phyloP scores from a whole-genome alignment of 1,140 invertebrate species.

The Rhopalosiphum padi region DNA sequence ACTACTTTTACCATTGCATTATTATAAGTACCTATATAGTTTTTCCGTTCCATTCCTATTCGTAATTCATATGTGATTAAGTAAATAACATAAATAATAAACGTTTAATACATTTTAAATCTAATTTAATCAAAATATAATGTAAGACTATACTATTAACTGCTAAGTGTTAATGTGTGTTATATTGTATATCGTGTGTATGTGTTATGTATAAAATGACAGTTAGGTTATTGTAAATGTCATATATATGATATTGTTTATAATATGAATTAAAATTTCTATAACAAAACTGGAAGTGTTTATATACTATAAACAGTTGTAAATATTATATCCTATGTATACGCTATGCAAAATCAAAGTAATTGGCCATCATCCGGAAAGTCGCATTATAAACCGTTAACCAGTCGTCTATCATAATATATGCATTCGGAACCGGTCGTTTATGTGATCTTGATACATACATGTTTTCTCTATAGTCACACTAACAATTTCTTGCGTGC shows the following conservation, averaged over 20 bases:
- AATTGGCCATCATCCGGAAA: constrained; percentile 41
- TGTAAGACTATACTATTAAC: background rate
- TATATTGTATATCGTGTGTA: background rate
- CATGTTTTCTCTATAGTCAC: constrained; percentile 23
- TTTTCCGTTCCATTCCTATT: too few species aligned
- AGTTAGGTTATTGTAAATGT: background rate
- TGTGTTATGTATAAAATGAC: background rate
- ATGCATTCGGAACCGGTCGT: constrained; percentile 24
- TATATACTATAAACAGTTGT: background rate
- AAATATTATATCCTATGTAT: background rate
- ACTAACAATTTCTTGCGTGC: background rate
- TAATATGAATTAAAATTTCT: background rate
- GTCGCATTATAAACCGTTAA: constrained; percentile 38
- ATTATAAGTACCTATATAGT: too few species aligned
- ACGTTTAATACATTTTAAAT: background rate
- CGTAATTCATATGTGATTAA: too few species aligned
- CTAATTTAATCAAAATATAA: background rate
- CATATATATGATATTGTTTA: background rate
- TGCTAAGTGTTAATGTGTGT: background rate
- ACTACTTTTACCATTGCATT: too few species aligned
- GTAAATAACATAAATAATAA: background rate
- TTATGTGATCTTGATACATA: constrained; percentile 45
- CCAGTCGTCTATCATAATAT: constrained; percentile 40
- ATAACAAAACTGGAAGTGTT: background rate
- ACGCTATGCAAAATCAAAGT: constrained; percentile 25